These are phyloP conservation scores for Spongia lamella DNA, from an alignment of 37 sponge, comb jelly and placozoan genomes.

Conservation along the genomic window DNA sequence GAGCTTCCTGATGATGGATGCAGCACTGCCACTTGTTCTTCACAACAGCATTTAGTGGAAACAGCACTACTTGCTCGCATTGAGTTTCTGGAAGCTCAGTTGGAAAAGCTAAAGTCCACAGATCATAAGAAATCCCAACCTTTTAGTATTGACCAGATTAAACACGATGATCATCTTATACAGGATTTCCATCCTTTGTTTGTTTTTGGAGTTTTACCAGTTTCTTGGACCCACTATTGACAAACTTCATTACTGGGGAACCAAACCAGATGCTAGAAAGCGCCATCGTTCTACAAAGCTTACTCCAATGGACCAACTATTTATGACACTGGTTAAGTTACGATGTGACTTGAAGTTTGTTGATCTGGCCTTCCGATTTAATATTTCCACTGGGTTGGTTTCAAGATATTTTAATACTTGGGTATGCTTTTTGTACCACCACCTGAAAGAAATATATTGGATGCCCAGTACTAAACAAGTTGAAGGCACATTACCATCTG, in stretches of 20 bases:
- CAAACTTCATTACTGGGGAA: constrained; percentile 41
- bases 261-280: background rate
- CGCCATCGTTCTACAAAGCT: constrained; percentile 5
- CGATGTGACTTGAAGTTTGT: constrained; percentile 4
- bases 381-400: constrained; percentile 8
- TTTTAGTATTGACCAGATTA: constrained; percentile 28
- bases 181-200: constrained; percentile 32
- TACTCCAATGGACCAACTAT: constrained; percentile 32
- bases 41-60: constrained; percentile 4
- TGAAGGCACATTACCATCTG: background rate
- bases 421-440: constrained; percentile 2
- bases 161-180: constrained; percentile 27
- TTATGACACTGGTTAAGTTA: constrained; percentile 27
- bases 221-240: constrained; percentile 44
- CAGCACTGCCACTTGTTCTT: background rate
- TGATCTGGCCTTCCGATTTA: constrained; percentile 31
- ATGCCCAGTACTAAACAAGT: background rate
- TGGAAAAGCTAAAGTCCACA: too few species aligned
- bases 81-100: constrained; percentile 27
- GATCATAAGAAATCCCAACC: background rate
- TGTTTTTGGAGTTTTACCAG: constrained; percentile 32
- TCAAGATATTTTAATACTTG: constrained; percentile 19
- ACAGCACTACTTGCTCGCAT: constrained; percentile 33
- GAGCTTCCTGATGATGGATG: too few species aligned
- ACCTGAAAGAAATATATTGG: constrained; percentile 2